phyloP scores from a whole-genome alignment of 2,888 invertebrate genomes.

The Mactromeris polynyma region DNA sequence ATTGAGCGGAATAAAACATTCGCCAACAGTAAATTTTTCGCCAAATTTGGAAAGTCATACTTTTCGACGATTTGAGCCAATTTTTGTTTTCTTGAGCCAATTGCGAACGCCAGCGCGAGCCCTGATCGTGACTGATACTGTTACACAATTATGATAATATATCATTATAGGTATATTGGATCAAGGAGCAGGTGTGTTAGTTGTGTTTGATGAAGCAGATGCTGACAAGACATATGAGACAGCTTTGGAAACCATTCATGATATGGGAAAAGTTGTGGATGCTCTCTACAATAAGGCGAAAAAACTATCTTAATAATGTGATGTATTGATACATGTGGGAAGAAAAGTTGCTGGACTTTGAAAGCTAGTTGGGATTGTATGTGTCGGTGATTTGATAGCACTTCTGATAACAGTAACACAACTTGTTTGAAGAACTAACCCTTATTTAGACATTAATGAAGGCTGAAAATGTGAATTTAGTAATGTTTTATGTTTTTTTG shows the following conservation, averaged over 20 bases:
- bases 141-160: neutral
- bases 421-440: no score
- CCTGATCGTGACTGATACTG: no score
- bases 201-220: slow-evolving; percentile 98
- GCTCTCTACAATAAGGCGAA: slow-evolving; percentile 99
- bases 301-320: slow-evolving; percentile 90
- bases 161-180: slow-evolving; percentile 95
- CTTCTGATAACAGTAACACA: no score
- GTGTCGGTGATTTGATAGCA: neutral
- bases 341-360: neutral
- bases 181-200: slow-evolving; percentile 98
- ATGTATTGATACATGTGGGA: neutral
- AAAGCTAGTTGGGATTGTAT: neutral
- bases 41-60: no score
- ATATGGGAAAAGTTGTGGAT: slow-evolving; percentile 99
- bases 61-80: no score
- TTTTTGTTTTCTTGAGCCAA: no score
- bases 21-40: no score
- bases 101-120: no score
- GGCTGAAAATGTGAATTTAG: no score
- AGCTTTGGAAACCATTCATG: slow-evolving; percentile 98
- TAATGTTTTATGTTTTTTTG: no score
- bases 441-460: no score
- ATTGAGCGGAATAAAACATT: no score
- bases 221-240: slow-evolving; percentile 99